These are phyloP conservation scores for Drosophila sechellia DNA, from an alignment of 1,140 invertebrate genomes.

Conservation along the genomic window DNA sequence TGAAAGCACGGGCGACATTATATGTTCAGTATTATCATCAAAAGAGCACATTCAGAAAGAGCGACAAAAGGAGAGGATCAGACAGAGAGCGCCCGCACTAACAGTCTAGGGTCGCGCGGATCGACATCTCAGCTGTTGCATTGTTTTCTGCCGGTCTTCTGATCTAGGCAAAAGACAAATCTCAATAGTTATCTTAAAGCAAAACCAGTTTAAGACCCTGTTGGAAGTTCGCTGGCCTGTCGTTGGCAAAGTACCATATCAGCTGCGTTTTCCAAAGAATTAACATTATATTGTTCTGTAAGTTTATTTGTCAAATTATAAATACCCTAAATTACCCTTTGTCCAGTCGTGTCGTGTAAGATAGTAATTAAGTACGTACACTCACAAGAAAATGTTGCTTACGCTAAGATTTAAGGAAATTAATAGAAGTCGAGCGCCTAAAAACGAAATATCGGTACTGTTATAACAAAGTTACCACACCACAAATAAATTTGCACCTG, in stretches of 20 bases:
- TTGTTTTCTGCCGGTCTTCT: constrained; percentile 60
- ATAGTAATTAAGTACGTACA: too few relatives aligned
- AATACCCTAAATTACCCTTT: too few relatives aligned
- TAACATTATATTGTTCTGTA: too few relatives aligned
- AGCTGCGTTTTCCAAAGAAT: constrained; percentile 3
- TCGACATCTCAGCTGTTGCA: constrained; percentile 47
- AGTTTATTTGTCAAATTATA: too few relatives aligned
- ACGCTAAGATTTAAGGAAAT: too few relatives aligned
- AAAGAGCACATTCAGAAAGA: constrained; percentile 10
- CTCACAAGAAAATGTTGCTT: too few relatives aligned
- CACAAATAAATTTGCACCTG: too few relatives aligned
- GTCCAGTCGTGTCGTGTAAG: too few relatives aligned
- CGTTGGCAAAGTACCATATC: constrained; percentile 39
- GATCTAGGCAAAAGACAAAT: constrained; percentile 23
- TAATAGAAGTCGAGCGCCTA: too few relatives aligned
- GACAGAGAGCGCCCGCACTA: not conserved
- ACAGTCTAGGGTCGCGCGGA: not conserved
- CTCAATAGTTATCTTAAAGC: constrained; percentile 11
- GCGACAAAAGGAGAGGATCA: not conserved
- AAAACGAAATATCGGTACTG: too few relatives aligned
- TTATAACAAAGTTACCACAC: too few relatives aligned
- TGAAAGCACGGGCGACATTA: constrained; percentile 65
- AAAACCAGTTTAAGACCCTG: constrained; percentile 48
- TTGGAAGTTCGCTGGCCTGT: constrained; percentile 2
- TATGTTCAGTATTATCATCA: constrained; percentile 42